phyloP scores from a whole-genome alignment of 2,888 invertebrate genomes.

The Leuctra nigra region DNA sequence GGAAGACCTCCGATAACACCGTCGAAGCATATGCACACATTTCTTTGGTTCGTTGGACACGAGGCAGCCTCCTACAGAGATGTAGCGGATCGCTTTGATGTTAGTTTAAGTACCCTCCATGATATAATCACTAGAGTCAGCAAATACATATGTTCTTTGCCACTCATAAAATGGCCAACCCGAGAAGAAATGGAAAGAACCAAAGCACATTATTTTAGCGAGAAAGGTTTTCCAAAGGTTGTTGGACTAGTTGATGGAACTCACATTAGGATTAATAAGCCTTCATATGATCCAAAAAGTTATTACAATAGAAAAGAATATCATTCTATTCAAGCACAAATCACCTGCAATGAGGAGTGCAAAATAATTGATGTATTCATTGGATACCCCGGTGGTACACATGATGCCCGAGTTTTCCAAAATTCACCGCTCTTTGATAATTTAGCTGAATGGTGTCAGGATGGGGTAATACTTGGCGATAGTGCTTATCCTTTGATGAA shows the following conservation, averaged over 20 bases:
- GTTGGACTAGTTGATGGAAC: conserved; percentile 16
- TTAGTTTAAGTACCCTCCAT: conserved; percentile 12
- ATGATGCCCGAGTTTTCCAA: conserved; percentile 29
- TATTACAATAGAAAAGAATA: conserved; percentile 21
- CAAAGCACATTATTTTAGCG: neutral
- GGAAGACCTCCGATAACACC: neutral
- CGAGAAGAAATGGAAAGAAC: conserved; percentile 7
- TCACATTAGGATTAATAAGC: conserved; percentile 15
- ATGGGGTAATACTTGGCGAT: conserved; percentile 23
- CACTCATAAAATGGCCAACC: conserved; percentile 2
- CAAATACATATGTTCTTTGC: conserved; percentile 6
- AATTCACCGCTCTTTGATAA: conserved; percentile 22
- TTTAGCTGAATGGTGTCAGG: neutral
- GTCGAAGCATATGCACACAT: conserved; percentile 10
- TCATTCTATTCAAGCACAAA: conserved; percentile 22
- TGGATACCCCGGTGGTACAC: conserved; percentile 28
- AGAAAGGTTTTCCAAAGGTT: conserved; percentile 13
- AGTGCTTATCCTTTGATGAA: conserved; percentile 26
- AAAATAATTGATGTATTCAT: conserved; percentile 24
- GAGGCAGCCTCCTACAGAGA: conserved; percentile 14
- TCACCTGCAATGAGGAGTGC: conserved; percentile 24
- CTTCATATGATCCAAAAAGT: neutral
- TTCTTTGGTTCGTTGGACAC: conserved; percentile 18
- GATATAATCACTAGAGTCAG: conserved; percentile 11
- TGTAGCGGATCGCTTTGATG: conserved; percentile 13